Evolutionary conservation across 2,113 vertebrate genomes (phyloP).

Genomic region (Ornithorhynchus anatinus): DNA sequence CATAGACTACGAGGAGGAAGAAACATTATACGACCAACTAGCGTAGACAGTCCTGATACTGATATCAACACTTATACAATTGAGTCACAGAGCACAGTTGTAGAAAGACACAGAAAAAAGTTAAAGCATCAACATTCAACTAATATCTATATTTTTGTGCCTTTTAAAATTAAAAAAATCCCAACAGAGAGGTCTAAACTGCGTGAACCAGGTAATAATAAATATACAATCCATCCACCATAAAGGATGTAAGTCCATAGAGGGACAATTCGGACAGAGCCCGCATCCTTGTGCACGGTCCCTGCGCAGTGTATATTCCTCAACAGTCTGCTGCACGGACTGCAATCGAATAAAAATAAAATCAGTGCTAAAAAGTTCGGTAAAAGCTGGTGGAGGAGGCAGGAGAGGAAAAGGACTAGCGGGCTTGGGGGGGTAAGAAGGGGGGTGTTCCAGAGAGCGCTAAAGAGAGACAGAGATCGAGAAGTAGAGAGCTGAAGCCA

Average conservation of each 20-base stretch:
- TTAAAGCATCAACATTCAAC: slow-evolving; percentile 89
- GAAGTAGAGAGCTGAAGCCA: too few species aligned
- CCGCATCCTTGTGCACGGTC: slow-evolving; percentile 28
- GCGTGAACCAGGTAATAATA: slow-evolving; percentile 66
- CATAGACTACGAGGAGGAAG: slow-evolving; percentile 87
- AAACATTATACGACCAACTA: slow-evolving; percentile 89
- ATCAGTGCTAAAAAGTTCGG: slow-evolving; percentile 34
- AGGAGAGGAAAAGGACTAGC: slow-evolving; percentile 45
- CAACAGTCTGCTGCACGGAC: slow-evolving; percentile 6
- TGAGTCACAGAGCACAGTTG: slow-evolving; percentile 97
- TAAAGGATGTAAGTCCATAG: slow-evolving; percentile 31
- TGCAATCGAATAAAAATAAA: slow-evolving; percentile 15
- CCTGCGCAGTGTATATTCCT: slow-evolving; percentile 12
- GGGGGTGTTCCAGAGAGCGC: background rate
- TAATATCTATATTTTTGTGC: slow-evolving; percentile 90
- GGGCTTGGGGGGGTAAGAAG: background rate
- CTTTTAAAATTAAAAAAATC: slow-evolving; percentile 79
- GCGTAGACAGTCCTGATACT: slow-evolving; percentile 90
- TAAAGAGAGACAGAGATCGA: too few species aligned
- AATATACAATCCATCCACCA: slow-evolving; percentile 66
- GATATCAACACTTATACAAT: slow-evolving; percentile 97
- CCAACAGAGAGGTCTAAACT: slow-evolving; percentile 72
- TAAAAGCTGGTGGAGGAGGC: slow-evolving; percentile 58
- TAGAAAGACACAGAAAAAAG: slow-evolving; percentile 96
- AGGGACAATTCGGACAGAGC: slow-evolving; percentile 33